phyloP scores from a whole-genome alignment of 2,113 vertebrate genomes.

The Halichoerus grypus region DNA sequence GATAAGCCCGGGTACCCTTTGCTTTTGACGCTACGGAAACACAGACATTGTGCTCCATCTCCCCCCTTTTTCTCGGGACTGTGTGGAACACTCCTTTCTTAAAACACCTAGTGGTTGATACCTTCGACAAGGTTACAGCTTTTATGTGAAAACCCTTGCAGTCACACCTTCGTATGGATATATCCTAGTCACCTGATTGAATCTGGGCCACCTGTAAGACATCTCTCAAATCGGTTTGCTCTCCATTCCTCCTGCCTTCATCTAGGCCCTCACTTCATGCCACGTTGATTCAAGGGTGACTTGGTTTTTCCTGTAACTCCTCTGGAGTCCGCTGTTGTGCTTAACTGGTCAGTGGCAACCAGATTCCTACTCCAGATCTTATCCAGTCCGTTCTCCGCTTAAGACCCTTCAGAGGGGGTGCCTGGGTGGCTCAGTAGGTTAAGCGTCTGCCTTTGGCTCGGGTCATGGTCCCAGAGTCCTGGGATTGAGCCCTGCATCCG shows the following conservation, averaged over 20 bases:
- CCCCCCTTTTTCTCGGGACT: constrained; percentile 4
- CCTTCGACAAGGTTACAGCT: not conserved
- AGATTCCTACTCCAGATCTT: not conserved
- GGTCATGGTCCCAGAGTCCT: too few species aligned
- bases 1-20: not conserved
- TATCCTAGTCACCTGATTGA: not conserved
- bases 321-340: not conserved
- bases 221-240: constrained; percentile 50
- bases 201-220: constrained; percentile 37
- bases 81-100: not conserved
- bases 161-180: constrained; percentile 15
- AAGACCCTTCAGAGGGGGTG: not conserved
- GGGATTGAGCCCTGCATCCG: too few species aligned
- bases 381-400: not conserved
- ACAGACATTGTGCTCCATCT: not conserved
- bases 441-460: too few species aligned
- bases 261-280: not conserved
- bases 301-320: not conserved
- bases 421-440: too few species aligned
- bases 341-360: not conserved
- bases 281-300: not conserved
- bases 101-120: not conserved
- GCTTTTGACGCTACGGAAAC: constrained; percentile 13
- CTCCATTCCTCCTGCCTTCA: not conserved
- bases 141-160: constrained; percentile 45